These are phyloP conservation scores for Nineta flava DNA, from an alignment of 2,888 invertebrate species.

Conservation along the genomic window DNA sequence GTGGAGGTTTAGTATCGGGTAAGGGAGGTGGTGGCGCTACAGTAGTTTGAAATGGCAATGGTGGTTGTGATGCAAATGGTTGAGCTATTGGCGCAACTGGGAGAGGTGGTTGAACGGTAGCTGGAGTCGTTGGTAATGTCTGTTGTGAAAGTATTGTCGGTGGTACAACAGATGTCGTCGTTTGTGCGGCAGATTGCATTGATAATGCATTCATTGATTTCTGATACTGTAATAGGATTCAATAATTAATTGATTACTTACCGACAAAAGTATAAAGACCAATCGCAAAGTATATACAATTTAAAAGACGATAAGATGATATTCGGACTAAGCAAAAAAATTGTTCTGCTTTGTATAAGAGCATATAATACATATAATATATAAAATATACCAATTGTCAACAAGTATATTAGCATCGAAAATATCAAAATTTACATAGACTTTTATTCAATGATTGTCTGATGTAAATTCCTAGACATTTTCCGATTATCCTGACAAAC, in stretches of 20 bases:
- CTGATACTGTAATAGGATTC: slow-evolving; percentile 31
- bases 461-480: too few species aligned
- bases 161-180: slow-evolving; percentile 11
- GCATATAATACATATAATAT: too few species aligned
- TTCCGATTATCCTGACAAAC: too few species aligned
- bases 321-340: neutral
- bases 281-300: too few species aligned
- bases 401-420: too few species aligned
- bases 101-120: slow-evolving; percentile 21
- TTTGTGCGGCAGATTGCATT: slow-evolving; percentile 8
- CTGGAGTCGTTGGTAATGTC: slow-evolving; percentile 16
- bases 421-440: too few species aligned
- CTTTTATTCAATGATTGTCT: too few species aligned
- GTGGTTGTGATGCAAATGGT: slow-evolving; percentile 26
- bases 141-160: slow-evolving; percentile 5
- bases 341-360: too few species aligned
- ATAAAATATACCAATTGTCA: too few species aligned
- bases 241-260: slow-evolving; percentile 7
- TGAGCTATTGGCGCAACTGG: slow-evolving; percentile 31
- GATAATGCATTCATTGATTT: slow-evolving; percentile 29
- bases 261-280: neutral
- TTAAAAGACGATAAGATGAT: too few species aligned
- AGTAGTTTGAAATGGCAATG: slow-evolving; percentile 25
- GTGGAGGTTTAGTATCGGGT: slow-evolving; percentile 20
- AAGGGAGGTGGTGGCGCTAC: slow-evolving; percentile 27